Percentiles rank a stretch among this genome's conserved stretches.
These are phyloP conservation scores for Heterodera schachtii DNA, from an alignment of 1,140 invertebrate species.

Conservation along the genomic window DNA sequence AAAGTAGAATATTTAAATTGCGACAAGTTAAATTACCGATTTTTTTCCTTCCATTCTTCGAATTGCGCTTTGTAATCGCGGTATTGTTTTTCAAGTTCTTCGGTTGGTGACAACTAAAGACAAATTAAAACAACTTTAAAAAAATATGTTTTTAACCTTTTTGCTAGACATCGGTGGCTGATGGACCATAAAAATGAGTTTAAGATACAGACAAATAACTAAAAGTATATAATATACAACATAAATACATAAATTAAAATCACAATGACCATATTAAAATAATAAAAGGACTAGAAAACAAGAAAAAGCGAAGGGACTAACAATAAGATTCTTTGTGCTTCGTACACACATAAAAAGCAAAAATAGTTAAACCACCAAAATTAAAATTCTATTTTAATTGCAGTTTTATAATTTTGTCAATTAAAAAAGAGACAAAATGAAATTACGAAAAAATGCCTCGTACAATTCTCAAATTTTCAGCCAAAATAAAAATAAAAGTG, in stretches of 20 bases:
- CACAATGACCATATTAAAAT: too few relatives aligned
- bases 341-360: too few relatives aligned
- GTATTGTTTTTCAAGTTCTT: conserved; percentile 59
- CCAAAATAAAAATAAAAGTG: background rate
- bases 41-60: conserved; percentile 58
- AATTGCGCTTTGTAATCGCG: conserved; percentile 58
- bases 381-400: too few relatives aligned
- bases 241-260: too few relatives aligned
- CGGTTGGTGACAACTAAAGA: conserved; percentile 53
- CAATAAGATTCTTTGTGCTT: too few relatives aligned
- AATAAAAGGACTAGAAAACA: too few relatives aligned
- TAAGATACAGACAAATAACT: too few relatives aligned
- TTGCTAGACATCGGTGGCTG: background rate
- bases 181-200: background rate
- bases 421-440: background rate
- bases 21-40: conserved; percentile 40
- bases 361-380: too few relatives aligned
- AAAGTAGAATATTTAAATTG: background rate
- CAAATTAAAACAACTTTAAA: background rate
- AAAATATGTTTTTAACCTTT: background rate
- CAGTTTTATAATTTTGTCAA: too few relatives aligned
- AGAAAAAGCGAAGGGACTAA: too few relatives aligned
- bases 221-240: too few relatives aligned
- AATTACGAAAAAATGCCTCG: background rate
- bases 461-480: too few relatives aligned